These are phyloP conservation scores for Diachrysia chrysitis DNA, from an alignment of 2,888 invertebrate species.

Conservation along the genomic window DNA sequence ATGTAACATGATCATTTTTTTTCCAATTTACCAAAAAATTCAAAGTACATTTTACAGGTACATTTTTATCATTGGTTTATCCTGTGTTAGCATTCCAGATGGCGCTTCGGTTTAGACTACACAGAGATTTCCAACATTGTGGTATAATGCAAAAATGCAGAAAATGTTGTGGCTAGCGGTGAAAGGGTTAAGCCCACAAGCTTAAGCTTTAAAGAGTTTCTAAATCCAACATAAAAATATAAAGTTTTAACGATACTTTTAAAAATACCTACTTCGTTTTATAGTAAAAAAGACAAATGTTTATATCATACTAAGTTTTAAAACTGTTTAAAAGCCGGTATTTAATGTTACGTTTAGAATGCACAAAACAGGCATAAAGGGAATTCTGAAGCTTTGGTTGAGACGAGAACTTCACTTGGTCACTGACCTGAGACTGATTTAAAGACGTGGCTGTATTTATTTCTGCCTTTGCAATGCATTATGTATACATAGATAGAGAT, in stretches of 20 bases:
- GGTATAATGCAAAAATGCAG: slow-evolving; percentile 4
- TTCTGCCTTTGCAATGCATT: not conserved
- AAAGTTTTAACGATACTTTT: not conserved
- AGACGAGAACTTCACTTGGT: not conserved
- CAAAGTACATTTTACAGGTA: not conserved
- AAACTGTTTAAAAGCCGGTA: not conserved
- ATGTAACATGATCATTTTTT: too few relatives aligned
- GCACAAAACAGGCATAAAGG: slow-evolving; percentile 3
- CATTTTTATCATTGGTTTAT: not conserved
- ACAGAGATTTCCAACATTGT: not conserved
- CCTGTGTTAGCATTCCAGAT: not conserved
- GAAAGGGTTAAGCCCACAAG: slow-evolving; percentile 1
- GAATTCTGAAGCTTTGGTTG: not conserved
- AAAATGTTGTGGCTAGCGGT: not conserved
- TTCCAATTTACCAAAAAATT: not conserved
- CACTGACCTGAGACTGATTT: not conserved
- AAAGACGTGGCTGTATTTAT: not conserved
- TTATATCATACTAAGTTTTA: not conserved
- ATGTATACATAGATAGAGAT: not conserved
- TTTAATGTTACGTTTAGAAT: not conserved
- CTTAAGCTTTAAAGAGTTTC: not conserved
- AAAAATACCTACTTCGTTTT: too few relatives aligned
- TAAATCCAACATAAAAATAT: not conserved
- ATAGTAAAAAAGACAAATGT: not conserved
- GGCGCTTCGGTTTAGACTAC: not conserved